phyloP scores from a whole-genome alignment of 2,888 invertebrate genomes.

The Tuberolachnus salignus region DNA sequence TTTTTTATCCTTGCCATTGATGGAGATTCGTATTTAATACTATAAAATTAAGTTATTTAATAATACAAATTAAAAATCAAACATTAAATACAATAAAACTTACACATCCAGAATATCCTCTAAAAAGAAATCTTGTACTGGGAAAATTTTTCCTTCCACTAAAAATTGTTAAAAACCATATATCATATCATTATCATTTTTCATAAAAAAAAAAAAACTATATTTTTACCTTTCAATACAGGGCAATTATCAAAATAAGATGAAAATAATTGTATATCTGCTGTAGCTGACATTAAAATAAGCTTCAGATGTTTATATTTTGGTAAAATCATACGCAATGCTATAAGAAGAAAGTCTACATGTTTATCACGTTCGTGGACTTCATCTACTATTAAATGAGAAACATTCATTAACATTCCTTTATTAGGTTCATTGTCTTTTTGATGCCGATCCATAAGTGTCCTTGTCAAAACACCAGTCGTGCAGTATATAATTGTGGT shows the following conservation, averaged over 20 bases:
- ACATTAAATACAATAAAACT: slow-evolving; percentile 3
- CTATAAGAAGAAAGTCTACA: slow-evolving; percentile 89
- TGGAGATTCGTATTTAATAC: slow-evolving; percentile 46
- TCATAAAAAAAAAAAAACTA: not conserved
- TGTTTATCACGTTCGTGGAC: slow-evolving; percentile 93
- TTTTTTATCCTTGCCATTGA: slow-evolving; percentile 49
- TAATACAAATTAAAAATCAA: not conserved
- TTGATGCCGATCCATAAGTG: slow-evolving; percentile 76
- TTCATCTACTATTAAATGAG: slow-evolving; percentile 91
- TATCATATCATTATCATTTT: slow-evolving; percentile 9
- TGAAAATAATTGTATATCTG: slow-evolving; percentile 81
- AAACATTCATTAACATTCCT: slow-evolving; percentile 72
- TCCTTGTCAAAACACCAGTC: slow-evolving; percentile 86
- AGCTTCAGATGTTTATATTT: slow-evolving; percentile 76
- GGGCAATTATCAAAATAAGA: slow-evolving; percentile 84
- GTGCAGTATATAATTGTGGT: slow-evolving; percentile 80
- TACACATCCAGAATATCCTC: slow-evolving; percentile 64
- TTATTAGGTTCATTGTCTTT: slow-evolving; percentile 51
- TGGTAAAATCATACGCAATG: slow-evolving; percentile 76
- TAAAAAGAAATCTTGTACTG: slow-evolving; percentile 74
- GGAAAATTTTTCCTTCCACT: slow-evolving; percentile 72
- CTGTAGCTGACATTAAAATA: slow-evolving; percentile 93
- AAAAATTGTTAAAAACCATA: slow-evolving; percentile 65
- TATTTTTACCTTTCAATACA: slow-evolving; percentile 65
- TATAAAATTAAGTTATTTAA: not conserved